phyloP scores from a whole-genome alignment of 2,888 invertebrate species.

The Mongoloraphidia duomilia region DNA sequence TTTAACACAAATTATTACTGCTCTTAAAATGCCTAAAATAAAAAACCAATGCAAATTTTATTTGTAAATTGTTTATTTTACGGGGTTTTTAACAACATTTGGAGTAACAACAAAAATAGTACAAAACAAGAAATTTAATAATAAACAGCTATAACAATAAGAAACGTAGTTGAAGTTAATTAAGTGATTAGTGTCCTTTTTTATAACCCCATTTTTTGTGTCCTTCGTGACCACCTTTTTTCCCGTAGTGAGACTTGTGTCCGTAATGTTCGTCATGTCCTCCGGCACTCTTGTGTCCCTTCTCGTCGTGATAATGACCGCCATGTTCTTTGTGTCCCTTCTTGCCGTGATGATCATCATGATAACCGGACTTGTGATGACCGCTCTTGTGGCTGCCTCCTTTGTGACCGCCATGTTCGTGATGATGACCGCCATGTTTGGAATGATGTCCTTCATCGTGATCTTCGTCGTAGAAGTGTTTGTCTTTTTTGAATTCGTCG shows the following conservation, averaged over 20 bases:
- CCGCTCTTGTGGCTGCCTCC: slow-evolving; percentile 70
- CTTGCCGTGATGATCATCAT: slow-evolving; percentile 65
- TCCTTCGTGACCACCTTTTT: slow-evolving; percentile 66
- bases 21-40: no score
- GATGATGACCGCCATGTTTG: slow-evolving; percentile 66
- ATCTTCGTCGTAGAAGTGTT: slow-evolving; percentile 74
- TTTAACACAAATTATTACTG: no score
- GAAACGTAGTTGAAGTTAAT: not conserved
- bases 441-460: slow-evolving; percentile 70
- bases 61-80: no score
- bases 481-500: slow-evolving; percentile 75
- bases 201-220: slow-evolving; percentile 64
- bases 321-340: slow-evolving; percentile 71
- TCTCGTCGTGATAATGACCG: slow-evolving; percentile 62
- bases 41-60: no score
- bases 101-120: slow-evolving; percentile 7
- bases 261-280: slow-evolving; percentile 65
- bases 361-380: slow-evolving; percentile 62
- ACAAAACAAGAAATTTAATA: slow-evolving; percentile 4
- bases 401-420: slow-evolving; percentile 67
- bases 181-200: slow-evolving; percentile 26
- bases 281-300: slow-evolving; percentile 63
- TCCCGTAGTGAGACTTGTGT: slow-evolving; percentile 58
- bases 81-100: no score
- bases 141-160: not conserved